Conservation (phyloP, 64 coral and sea anemone genomes). For the Montipora foliosa region DNA sequence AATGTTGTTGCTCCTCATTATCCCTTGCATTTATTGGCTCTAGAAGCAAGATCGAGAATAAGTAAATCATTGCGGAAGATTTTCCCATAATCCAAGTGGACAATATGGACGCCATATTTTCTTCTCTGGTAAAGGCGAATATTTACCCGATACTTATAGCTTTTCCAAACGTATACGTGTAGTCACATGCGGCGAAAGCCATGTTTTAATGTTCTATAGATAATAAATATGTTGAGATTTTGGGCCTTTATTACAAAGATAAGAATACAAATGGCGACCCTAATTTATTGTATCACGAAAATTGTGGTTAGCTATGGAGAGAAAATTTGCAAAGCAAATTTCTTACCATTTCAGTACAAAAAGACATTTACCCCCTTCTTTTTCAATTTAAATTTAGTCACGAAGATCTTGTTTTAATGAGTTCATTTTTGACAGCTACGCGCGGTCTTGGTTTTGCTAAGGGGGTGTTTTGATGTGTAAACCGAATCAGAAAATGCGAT, state of each 20-base stretch:
- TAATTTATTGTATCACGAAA: not conserved
- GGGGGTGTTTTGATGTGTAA: not conserved
- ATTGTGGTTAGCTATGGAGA: not conserved
- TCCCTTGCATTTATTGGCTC: not conserved
- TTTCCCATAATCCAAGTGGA: not conserved
- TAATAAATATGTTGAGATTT: not conserved
- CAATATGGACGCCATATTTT: not conserved
- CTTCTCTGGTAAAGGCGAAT: too few relatives aligned
- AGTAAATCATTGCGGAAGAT: not conserved
- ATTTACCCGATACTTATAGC: not conserved
- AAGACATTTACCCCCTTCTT: not conserved
- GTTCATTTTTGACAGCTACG: not conserved
- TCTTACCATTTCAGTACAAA: not conserved
- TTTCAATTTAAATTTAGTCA: conserved; percentile 1
- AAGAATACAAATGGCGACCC: not conserved
- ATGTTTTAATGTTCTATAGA: not conserved
- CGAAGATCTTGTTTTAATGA: not conserved
- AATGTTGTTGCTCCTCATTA: not conserved
- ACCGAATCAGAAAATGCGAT: not conserved
- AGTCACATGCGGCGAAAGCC: too few relatives aligned
- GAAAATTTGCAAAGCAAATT: conserved; percentile 46
- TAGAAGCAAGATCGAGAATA: not conserved
- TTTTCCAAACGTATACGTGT: not conserved
- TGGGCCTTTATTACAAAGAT: not conserved
- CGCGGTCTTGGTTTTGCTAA: not conserved